Conservation (phyloP, 2,888 invertebrate genomes). For the Trypoxylon attenuatum region DNA sequence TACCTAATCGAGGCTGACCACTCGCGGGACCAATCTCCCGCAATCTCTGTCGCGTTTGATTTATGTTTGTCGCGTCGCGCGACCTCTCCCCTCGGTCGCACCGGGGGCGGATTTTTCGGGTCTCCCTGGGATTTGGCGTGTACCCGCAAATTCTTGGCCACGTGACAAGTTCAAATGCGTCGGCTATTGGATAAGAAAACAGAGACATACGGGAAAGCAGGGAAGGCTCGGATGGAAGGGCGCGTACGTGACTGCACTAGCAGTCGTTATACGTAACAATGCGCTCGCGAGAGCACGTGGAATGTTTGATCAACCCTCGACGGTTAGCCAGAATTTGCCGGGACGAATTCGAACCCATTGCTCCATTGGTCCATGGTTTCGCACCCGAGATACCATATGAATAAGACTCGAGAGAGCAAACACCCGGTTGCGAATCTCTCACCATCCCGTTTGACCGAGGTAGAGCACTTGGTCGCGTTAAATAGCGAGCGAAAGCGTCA, state of each 20-base stretch:
- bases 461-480: background rate
- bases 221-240: background rate
- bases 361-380: no score
- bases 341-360: no score
- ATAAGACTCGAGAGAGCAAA: no score
- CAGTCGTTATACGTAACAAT: constrained; percentile 25
- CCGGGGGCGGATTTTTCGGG: constrained; percentile 13
- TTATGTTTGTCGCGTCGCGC: background rate
- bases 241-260: constrained; percentile 7
- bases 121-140: constrained; percentile 33
- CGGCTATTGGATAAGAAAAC: constrained; percentile 16
- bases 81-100: no score
- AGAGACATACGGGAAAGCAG: constrained; percentile 3
- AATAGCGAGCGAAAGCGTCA: background rate
- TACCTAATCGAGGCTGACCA: no score
- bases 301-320: constrained; percentile 33
- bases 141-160: constrained; percentile 35
- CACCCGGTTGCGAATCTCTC: no score
- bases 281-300: constrained; percentile 4
- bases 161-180: constrained; percentile 22
- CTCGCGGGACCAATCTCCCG: no score
- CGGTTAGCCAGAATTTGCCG: background rate
- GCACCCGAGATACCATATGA: no score
- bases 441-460: background rate
- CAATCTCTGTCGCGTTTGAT: background rate